Percentiles rank a stretch among this genome's conserved stretches.
Conservation (phyloP, 2,888 invertebrate species). For the Malthinus seriepunctatus region DNA sequence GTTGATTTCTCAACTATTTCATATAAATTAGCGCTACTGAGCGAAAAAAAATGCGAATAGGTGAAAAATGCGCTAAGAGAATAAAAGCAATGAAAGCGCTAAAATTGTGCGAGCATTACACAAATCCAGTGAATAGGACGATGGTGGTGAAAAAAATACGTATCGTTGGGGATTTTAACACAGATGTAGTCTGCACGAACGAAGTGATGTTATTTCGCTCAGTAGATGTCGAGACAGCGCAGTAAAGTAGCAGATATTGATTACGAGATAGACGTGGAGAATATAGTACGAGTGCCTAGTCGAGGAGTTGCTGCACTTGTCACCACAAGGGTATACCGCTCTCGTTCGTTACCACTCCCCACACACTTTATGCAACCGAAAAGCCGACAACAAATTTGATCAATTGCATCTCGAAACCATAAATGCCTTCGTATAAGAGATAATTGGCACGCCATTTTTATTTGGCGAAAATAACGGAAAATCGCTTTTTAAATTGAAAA, state of each 20-base stretch:
- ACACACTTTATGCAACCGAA: neutral
- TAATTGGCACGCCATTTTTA: neutral
- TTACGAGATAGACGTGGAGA: constrained; percentile 22
- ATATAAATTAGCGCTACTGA: too few species aligned
- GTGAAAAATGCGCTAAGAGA: too few species aligned
- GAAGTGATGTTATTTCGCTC: constrained; percentile 26
- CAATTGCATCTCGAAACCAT: constrained; percentile 10
- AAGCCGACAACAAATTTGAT: constrained; percentile 12
- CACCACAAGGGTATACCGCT: constrained; percentile 32
- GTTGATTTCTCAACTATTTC: too few species aligned
- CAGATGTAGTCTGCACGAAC: constrained; percentile 15
- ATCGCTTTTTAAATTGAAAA: neutral
- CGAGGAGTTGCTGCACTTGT: constrained; percentile 37
- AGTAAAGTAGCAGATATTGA: constrained; percentile 35
- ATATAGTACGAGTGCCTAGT: constrained; percentile 17
- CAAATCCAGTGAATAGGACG: too few species aligned
- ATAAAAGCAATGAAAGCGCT: too few species aligned
- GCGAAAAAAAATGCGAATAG: too few species aligned
- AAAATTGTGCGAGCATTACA: too few species aligned
- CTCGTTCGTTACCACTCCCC: constrained; percentile 23
- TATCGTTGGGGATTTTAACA: constrained; percentile 2
- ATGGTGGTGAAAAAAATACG: too few species aligned
- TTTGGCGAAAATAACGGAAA: neutral
- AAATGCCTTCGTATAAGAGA: neutral
- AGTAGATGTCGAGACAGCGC: constrained; percentile 31